phyloP scores from a whole-genome alignment of 1,140 invertebrate genomes.

The Scaptodrosophila lebanonensis region DNA sequence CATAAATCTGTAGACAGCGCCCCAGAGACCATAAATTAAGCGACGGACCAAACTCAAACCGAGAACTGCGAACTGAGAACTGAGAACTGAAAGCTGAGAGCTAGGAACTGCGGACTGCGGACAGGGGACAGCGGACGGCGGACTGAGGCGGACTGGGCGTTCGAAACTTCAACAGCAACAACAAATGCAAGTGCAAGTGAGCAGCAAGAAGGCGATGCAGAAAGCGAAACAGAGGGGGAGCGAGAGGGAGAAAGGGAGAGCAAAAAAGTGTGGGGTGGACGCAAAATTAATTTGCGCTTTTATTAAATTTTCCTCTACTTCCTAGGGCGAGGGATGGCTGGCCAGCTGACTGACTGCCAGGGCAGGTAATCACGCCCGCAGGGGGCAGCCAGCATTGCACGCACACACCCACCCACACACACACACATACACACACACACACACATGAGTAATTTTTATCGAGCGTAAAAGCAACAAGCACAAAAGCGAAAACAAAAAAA shows the following conservation, averaged over 20 bases:
- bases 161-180: constrained; percentile 46
- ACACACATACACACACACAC: constrained; percentile 8
- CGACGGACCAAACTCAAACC: constrained; percentile 51
- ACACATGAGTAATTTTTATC: constrained; percentile 62
- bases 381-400: no score
- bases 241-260: not conserved
- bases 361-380: constrained; percentile 58
- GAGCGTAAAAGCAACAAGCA: constrained; percentile 63
- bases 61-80: constrained; percentile 27
- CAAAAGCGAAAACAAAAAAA: constrained; percentile 1
- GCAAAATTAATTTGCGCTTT: constrained; percentile 73
- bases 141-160: constrained; percentile 5
- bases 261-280: constrained; percentile 53
- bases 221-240: not conserved
- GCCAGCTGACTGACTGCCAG: not conserved
- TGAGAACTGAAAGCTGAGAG: not conserved
- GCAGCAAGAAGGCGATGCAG: not conserved
- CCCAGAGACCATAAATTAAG: constrained; percentile 72
- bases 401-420: constrained; percentile 20
- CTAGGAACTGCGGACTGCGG: constrained; percentile 3
- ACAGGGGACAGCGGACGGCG: constrained; percentile 5
- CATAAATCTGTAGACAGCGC: constrained; percentile 72
- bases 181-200: constrained; percentile 21
- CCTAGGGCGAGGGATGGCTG: constrained; percentile 7
- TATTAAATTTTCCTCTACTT: constrained; percentile 61